A percentile compares a stretch with the other conserved stretches of the same genome.
Evolutionary conservation across 2,888 invertebrate species (phyloP).

Genomic region (Papilio gigon): DNA sequence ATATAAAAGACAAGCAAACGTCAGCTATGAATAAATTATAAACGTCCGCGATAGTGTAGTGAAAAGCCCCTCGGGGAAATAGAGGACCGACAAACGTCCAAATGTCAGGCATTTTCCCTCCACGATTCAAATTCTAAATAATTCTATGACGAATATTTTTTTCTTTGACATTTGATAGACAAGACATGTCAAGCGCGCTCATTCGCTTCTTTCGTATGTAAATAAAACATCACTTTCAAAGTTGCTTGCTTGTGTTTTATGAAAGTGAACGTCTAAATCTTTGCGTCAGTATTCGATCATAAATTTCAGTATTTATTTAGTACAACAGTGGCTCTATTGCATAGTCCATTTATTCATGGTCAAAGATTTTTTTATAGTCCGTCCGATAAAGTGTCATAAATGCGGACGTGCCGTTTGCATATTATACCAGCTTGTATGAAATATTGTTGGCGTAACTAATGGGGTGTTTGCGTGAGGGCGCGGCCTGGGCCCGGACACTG

Average conservation of each 20-base stretch:
- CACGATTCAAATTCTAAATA: constrained; percentile 57
- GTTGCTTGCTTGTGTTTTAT: background rate
- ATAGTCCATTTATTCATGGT: background rate
- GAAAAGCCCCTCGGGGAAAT: constrained; percentile 15
- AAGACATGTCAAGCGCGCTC: background rate
- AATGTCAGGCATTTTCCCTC: constrained; percentile 52
- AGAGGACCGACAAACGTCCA: constrained; percentile 11
- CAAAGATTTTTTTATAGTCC: constrained; percentile 50
- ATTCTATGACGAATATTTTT: constrained; percentile 54
- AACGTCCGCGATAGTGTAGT: background rate
- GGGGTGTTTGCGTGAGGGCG: constrained; percentile 73
- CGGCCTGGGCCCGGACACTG: constrained; percentile 58
- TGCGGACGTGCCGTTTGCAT: constrained; percentile 71
- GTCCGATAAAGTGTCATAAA: constrained; percentile 68
- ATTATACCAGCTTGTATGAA: constrained; percentile 71
- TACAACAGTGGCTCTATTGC: background rate
- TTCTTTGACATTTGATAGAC: background rate
- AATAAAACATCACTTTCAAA: background rate
- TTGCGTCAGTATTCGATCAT: background rate
- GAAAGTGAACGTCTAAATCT: background rate
- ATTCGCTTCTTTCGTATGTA: background rate
- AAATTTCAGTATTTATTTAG: background rate
- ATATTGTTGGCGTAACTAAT: constrained; percentile 70
- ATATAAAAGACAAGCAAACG: constrained; percentile 7
- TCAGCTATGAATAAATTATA: constrained; percentile 27